Evolutionary conservation across 2,888 invertebrate species (phyloP).

Genomic region (Drosophila ustulata): DNA sequence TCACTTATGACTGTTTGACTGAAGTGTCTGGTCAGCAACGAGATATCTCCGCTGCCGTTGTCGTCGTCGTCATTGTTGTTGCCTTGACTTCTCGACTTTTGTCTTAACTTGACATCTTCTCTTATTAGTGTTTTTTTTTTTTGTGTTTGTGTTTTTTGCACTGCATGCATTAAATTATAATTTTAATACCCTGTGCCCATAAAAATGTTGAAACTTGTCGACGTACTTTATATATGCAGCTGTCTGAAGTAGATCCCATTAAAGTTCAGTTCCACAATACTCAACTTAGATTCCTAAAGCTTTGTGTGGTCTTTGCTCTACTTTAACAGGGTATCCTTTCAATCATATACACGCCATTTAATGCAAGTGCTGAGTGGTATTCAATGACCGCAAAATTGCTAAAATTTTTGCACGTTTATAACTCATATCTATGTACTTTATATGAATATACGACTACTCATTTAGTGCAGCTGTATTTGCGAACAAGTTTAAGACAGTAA

Average conservation of each 20-base stretch:
- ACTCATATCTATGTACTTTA: background rate
- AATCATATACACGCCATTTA: slow-evolving; percentile 2
- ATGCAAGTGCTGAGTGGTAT: slow-evolving; percentile 4
- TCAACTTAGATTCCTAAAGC: background rate
- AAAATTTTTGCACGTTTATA: slow-evolving; percentile 13
- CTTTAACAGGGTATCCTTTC: background rate
- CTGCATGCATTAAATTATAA: slow-evolving; percentile 67
- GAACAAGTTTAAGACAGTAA: slow-evolving; percentile 13
- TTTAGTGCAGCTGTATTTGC: slow-evolving; percentile 1
- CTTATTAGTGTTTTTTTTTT: slow-evolving; percentile 49
- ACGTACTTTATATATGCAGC: slow-evolving; percentile 4
- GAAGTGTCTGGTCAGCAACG: slow-evolving; percentile 47
- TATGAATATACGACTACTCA: background rate
- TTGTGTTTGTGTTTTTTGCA: slow-evolving; percentile 39
- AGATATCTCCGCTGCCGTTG: slow-evolving; percentile 28
- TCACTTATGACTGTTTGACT: slow-evolving; percentile 38
- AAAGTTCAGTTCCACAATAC: background rate
- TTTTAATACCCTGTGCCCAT: slow-evolving; percentile 51
- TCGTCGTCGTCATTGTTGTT: slow-evolving; percentile 30
- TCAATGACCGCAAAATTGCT: slow-evolving; percentile 2
- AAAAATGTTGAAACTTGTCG: slow-evolving; percentile 12
- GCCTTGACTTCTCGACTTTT: slow-evolving; percentile 72
- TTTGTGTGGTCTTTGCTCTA: background rate
- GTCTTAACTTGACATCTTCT: slow-evolving; percentile 76
- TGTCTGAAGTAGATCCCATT: slow-evolving; percentile 3